Evolutionary conservation across 2,888 invertebrate species (phyloP).

Genomic region (Clusia tigrina): DNA sequence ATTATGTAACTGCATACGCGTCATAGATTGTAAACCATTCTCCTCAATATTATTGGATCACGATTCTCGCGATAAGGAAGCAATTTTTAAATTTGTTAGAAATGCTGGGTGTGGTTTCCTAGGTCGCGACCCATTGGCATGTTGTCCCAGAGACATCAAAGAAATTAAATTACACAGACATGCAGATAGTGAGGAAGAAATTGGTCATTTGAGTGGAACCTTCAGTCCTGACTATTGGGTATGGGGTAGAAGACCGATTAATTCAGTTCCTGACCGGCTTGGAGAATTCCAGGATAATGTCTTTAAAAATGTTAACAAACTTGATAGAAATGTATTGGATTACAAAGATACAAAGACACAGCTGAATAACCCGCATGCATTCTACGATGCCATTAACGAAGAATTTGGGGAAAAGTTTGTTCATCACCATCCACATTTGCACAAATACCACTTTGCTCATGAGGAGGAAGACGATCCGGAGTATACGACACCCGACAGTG

Average conservation of each 20-base stretch:
- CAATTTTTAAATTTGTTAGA: slow-evolving; percentile 45
- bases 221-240: slow-evolving; percentile 47
- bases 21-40: slow-evolving; percentile 52
- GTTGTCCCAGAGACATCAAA: slow-evolving; percentile 44
- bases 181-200: background rate
- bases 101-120: slow-evolving; percentile 52
- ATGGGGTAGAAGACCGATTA: slow-evolving; percentile 45
- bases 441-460: background rate
- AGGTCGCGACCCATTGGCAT: slow-evolving; percentile 48
- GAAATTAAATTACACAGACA: background rate
- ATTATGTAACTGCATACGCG: slow-evolving; percentile 56
- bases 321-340: slow-evolving; percentile 43
- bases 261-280: background rate
- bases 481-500: background rate
- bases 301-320: too few relatives aligned
- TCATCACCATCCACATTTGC: background rate
- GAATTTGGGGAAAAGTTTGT: background rate
- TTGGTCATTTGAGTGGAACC: background rate
- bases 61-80: slow-evolving; percentile 38
- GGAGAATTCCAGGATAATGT: background rate
- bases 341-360: slow-evolving; percentile 54
- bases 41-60: slow-evolving; percentile 44
- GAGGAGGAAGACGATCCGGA: slow-evolving; percentile 8
- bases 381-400: slow-evolving; percentile 38
- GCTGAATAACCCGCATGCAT: slow-evolving; percentile 56